These are phyloP conservation scores for Mus spretus DNA, from an alignment of 2,797 vertebrate species.

Conservation along the genomic window DNA sequence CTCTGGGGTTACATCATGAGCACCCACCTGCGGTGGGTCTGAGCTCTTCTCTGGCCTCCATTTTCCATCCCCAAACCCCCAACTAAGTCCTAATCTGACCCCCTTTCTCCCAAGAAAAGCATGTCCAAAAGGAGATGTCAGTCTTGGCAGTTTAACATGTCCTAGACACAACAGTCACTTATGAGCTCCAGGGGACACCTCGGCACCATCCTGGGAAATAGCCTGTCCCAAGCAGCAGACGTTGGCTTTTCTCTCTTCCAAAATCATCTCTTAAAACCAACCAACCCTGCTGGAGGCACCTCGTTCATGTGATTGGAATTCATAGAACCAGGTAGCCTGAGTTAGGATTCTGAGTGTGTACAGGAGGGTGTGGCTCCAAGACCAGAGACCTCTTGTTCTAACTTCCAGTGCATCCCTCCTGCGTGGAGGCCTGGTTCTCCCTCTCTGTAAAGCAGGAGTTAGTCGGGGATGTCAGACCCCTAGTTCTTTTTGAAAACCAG, in stretches of 20 bases:
- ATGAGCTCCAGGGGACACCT: background rate
- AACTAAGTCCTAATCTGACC: background rate
- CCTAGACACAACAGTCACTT: background rate
- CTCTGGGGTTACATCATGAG: background rate
- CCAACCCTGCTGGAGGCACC: background rate
- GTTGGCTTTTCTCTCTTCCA: background rate
- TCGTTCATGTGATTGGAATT: background rate
- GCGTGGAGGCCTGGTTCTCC: background rate
- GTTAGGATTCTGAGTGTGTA: background rate
- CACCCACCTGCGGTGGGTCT: background rate
- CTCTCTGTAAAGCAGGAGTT: background rate
- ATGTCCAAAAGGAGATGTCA: background rate
- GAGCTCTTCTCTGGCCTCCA: background rate
- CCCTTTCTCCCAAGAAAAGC: background rate
- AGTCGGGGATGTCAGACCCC: background rate
- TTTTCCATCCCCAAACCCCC: background rate
- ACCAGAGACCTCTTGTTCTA: too few species aligned
- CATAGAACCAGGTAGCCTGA: background rate
- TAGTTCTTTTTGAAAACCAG: background rate
- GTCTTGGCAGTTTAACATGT: background rate
- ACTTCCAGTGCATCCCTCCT: background rate
- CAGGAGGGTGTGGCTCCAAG: background rate
- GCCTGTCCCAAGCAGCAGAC: rapidly evolving
- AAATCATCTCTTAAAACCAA: too few species aligned
- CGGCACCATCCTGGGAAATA: background rate